Evolutionary conservation across 2,113 vertebrate species (phyloP).

Genomic region (Candoia aspera): DNA sequence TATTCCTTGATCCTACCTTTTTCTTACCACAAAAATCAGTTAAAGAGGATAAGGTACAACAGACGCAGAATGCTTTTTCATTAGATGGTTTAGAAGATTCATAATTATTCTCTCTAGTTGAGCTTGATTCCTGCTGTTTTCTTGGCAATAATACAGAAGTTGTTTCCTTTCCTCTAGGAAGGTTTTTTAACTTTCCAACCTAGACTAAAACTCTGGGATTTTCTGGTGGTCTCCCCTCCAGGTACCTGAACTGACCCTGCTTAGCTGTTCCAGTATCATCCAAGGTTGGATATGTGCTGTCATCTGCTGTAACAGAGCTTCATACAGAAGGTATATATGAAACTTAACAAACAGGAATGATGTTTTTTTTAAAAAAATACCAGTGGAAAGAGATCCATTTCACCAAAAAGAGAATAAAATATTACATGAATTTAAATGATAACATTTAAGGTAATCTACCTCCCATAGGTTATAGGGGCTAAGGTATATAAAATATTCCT

Average conservation of each 20-base stretch:
- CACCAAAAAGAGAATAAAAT: background rate
- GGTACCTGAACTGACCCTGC: background rate
- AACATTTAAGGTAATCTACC: background rate
- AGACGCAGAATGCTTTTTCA: background rate
- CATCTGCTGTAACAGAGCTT: background rate
- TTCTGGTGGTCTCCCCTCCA: background rate
- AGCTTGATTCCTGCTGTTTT: background rate
- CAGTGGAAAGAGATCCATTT: background rate
- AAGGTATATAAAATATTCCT: background rate
- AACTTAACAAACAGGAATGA: background rate
- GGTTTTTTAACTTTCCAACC: background rate
- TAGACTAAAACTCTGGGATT: background rate
- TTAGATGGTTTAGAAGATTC: background rate
- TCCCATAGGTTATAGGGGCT: background rate
- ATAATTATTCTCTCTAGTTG: background rate
- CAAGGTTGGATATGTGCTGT: background rate
- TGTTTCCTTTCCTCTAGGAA: background rate
- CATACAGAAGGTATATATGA: constrained; percentile 42
- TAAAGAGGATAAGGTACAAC: background rate
- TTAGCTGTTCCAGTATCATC: background rate
- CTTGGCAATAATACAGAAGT: background rate
- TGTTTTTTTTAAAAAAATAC: background rate
- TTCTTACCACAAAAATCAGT: background rate
- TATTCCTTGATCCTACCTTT: background rate
- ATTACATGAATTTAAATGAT: background rate